Evolutionary conservation across 2,113 vertebrate genomes (phyloP), one percentile per base, ranked within the genome.

Genomic region (Isichthys henryi): DNA sequence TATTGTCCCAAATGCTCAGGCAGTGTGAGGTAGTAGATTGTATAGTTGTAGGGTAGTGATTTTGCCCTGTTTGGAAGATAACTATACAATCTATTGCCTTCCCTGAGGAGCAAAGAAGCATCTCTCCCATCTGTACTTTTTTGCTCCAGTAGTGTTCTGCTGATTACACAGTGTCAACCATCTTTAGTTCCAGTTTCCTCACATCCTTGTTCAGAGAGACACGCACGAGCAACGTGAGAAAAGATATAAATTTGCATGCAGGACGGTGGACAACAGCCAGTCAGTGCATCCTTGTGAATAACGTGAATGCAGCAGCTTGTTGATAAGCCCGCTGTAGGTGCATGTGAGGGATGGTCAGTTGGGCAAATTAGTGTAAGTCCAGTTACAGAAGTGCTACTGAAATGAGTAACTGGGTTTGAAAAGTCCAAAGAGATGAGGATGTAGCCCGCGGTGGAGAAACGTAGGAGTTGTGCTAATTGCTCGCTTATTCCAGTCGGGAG

Each of bases 21-120:
- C 97, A 94, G 97, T 93, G 95, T 99, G 98, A 99, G 98, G 98
- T 99, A 99, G 98, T 99, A 98, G 97, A 97, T 99, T 99, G 98
- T 99, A 97, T 99, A 98, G 98, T 99, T 99, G 96, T 95, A 95
- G 97, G 98, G 97, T 96, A 96, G 98, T 96, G 96, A 98, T 98
- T 97, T 97, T 96, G 95, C 97, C 97, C 97, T 96, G 90, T 94
- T 96, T 93, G 90, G 98, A 96, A 98, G 97, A 97, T 99, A 97
- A 99, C 98, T 98, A 98, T 98, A 98, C 98, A 98, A 96, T 97
- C 96, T 99, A 98, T 97, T 98, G 98, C 98, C 98, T 99, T 99
- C 97, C 98, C 96, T 93, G 97, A 95, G 94, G 95, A 84, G 96
- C 93, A 93, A 93, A 92, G 90, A 92, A 90, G 90, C 95, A 90